phyloP scores from a whole-genome alignment of 1,140 invertebrate species.

The Chrysoperla carnea region DNA sequence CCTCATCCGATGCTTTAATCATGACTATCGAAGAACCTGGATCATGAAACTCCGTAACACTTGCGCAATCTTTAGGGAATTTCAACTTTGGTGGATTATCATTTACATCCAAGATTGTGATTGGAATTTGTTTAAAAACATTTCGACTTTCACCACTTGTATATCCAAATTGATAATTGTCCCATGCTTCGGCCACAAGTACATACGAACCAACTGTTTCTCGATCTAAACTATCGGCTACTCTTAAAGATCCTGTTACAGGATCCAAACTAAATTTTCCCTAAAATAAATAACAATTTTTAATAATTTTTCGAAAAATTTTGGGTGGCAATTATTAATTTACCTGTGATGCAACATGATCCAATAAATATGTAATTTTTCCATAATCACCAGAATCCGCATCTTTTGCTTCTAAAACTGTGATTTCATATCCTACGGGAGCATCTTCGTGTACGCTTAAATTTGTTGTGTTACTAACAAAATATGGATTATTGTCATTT shows the following conservation, averaged over 20 bases:
- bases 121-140: constrained; percentile 74
- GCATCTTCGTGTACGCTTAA: constrained; percentile 63
- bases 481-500: constrained; percentile 86
- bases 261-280: constrained; percentile 74
- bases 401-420: constrained; percentile 59
- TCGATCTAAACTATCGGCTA: constrained; percentile 65
- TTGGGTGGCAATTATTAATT: neutral
- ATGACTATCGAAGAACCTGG: constrained; percentile 53
- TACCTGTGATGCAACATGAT: constrained; percentile 65
- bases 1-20: constrained; percentile 61
- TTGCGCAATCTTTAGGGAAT: constrained; percentile 46
- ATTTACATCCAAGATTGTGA: constrained; percentile 64
- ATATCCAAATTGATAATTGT: constrained; percentile 87
- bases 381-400: constrained; percentile 77
- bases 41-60: constrained; percentile 78
- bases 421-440: constrained; percentile 53
- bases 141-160: constrained; percentile 78
- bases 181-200: constrained; percentile 82
- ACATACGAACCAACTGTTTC: constrained; percentile 59
- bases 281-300: constrained; percentile 18
- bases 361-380: constrained; percentile 75
- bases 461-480: constrained; percentile 47
- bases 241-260: constrained; percentile 61
- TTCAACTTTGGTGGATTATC: constrained; percentile 61
- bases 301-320: neutral